Conservation (phyloP, 2,888 invertebrate species). For the Dioctria rufipes region DNA sequence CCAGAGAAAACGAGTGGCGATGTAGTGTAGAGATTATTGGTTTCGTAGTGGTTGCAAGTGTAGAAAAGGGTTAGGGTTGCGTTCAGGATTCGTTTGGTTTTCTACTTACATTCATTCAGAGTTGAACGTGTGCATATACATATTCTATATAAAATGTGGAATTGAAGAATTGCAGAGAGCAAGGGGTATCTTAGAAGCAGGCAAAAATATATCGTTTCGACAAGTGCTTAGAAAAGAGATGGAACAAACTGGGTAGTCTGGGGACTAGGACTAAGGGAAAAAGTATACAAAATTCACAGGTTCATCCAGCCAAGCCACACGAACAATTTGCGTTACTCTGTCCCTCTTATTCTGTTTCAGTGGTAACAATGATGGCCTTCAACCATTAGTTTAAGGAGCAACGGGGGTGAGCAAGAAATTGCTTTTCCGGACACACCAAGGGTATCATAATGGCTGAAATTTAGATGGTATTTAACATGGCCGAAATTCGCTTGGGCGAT, state of each 20-base stretch:
- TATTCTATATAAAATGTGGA: too few relatives aligned
- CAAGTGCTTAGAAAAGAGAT: slow-evolving; percentile 47
- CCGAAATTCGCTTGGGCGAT: slow-evolving; percentile 55
- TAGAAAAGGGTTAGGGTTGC: slow-evolving; percentile 41
- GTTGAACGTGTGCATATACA: slow-evolving; percentile 4
- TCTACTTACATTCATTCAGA: slow-evolving; percentile 40
- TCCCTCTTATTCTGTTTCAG: not conserved
- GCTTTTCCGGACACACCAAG: slow-evolving; percentile 34
- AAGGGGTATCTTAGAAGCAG: slow-evolving; percentile 41
- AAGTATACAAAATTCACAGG: slow-evolving; percentile 9
- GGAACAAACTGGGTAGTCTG: not conserved
- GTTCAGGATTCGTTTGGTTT: slow-evolving; percentile 44
- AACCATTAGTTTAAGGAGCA: slow-evolving; percentile 43
- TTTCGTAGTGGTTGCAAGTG: slow-evolving; percentile 53
- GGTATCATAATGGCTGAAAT: slow-evolving; percentile 59
- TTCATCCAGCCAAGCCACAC: not conserved
- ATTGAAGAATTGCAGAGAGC: not conserved
- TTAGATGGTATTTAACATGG: slow-evolving; percentile 59
- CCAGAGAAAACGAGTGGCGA: slow-evolving; percentile 42
- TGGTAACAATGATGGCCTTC: slow-evolving; percentile 6
- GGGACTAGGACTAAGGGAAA: slow-evolving; percentile 5
- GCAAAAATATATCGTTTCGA: slow-evolving; percentile 10
- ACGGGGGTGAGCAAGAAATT: slow-evolving; percentile 45
- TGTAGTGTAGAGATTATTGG: slow-evolving; percentile 49
- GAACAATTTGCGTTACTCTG: slow-evolving; percentile 31